phyloP scores from a whole-genome alignment of 92 coral and sea anemone genomes.

The Phymanthus crucifer region DNA sequence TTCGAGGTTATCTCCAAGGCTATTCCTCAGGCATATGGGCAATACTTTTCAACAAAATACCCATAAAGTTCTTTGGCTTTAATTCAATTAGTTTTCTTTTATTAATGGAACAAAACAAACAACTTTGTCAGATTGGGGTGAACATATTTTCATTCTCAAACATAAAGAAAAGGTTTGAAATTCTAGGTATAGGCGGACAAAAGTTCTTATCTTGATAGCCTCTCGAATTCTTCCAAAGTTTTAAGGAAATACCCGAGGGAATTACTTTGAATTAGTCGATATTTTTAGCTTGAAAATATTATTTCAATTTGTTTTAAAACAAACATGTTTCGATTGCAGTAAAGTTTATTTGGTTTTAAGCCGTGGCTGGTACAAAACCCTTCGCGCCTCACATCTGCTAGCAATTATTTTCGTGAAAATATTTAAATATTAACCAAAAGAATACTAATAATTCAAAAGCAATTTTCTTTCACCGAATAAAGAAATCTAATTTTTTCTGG shows the following conservation, averaged over 20 bases:
- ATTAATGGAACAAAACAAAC: neutral
- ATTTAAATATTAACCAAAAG: neutral
- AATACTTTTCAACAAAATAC: neutral
- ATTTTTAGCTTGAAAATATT: constrained; percentile 2
- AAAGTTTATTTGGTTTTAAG: neutral
- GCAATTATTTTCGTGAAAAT: neutral
- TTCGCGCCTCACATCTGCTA: neutral
- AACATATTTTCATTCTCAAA: neutral
- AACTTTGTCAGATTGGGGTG: neutral
- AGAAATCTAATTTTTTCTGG: neutral
- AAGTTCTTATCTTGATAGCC: neutral
- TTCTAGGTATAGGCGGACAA: no score
- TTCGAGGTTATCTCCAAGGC: constrained; percentile 19
- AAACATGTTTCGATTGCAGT: neutral
- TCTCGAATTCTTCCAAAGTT: neutral
- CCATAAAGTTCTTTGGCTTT: neutral
- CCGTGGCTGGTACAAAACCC: neutral
- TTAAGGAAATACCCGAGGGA: neutral
- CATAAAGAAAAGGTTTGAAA: no score
- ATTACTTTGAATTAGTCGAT: neutral
- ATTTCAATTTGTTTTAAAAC: neutral
- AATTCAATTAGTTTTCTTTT: constrained; percentile 5
- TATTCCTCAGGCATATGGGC: neutral
- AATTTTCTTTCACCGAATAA: neutral
- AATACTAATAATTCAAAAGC: neutral